Evolutionary conservation across 2,113 vertebrate genomes (phyloP), one percentile per base, ranked within the genome.

Genomic region (Halcyon malimbica): DNA sequence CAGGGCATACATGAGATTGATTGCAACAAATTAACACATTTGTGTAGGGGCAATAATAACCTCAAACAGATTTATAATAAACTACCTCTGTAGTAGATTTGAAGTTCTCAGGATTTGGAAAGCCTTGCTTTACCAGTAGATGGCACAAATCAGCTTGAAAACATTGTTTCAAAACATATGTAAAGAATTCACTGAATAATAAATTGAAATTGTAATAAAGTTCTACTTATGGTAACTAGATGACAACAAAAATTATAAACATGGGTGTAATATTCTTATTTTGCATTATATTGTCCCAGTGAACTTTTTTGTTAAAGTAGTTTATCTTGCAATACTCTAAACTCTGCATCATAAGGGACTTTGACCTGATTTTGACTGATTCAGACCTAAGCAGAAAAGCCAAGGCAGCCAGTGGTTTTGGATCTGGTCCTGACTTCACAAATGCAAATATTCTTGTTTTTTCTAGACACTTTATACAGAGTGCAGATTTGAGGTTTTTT

Each of bases 71-170:
- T 69, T 77, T 62, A 33, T 94, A 95, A 42, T 41, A 84, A 73
- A 60, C 9, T 33, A 63, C 1, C 33, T 81, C 26, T 26, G 33
- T 20, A 10, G 6, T 28, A 57, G n/a, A 54, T 67, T 51, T 42
- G 2, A 75, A 78, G 16, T 25, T 37, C 3, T 84, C 21, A 31
- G 19, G 26, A 54, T 31, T 41, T 86, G 14, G 53, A 96, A 95
- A 90, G 39, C 53, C 29, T 67, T 73, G 4, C 7, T 94, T 96
- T 70, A 71, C 97, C 97, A 97, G 94, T 89, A 97, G 96, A 93
- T 97, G 96, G 96, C 94, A 78, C 73, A 96, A 95, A 95, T 83
- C 48, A 91, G 23, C 92, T 94, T 95, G 25, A 21, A 53, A 53
- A 28, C 96, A 95, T 94, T 19, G 18, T 78, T 92, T 94, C 41